Percentiles rank a stretch among this genome's conserved stretches.
phyloP scores from a whole-genome alignment of 2,797 vertebrate species.

The Lacerta viridis region DNA sequence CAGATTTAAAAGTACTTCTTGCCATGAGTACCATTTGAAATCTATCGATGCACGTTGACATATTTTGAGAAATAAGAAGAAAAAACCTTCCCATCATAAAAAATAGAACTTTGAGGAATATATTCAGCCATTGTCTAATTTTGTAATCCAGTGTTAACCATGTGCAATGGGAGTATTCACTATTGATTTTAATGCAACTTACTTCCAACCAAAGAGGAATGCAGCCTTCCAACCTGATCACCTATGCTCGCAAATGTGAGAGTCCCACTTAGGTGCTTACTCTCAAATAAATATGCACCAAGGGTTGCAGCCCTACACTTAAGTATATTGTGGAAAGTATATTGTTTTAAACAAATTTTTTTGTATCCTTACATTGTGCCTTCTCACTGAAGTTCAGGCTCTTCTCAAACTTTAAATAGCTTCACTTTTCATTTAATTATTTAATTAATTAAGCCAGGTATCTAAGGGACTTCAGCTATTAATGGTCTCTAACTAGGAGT shows the following conservation, averaged over 20 bases:
- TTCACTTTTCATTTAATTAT: slow-evolving; percentile 58
- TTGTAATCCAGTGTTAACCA: not conserved
- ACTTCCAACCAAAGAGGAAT: not conserved
- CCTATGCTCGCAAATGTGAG: not conserved
- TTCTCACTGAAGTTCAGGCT: slow-evolving; percentile 52
- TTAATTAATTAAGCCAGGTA: slow-evolving; percentile 52
- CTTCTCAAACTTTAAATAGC: slow-evolving; percentile 53
- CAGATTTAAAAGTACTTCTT: slow-evolving; percentile 2
- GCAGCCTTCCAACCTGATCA: not conserved
- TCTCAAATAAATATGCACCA: not conserved
- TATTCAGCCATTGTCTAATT: not conserved
- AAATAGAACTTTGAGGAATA: not conserved
- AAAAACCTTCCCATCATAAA: not conserved
- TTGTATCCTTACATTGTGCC: not conserved
- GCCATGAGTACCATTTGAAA: not conserved
- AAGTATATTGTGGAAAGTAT: not conserved
- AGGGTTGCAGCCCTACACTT: not conserved
- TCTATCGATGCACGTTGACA: not conserved
- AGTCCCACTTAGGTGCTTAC: not conserved
- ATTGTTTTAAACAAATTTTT: not conserved
- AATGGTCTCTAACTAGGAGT: slow-evolving; percentile 53
- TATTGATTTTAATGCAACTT: not conserved
- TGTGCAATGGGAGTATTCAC: not conserved
- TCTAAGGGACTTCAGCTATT: slow-evolving; percentile 52
- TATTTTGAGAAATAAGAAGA: not conserved